phyloP scores from a whole-genome alignment of 1,140 invertebrate species.

The Drosophila sproati region DNA sequence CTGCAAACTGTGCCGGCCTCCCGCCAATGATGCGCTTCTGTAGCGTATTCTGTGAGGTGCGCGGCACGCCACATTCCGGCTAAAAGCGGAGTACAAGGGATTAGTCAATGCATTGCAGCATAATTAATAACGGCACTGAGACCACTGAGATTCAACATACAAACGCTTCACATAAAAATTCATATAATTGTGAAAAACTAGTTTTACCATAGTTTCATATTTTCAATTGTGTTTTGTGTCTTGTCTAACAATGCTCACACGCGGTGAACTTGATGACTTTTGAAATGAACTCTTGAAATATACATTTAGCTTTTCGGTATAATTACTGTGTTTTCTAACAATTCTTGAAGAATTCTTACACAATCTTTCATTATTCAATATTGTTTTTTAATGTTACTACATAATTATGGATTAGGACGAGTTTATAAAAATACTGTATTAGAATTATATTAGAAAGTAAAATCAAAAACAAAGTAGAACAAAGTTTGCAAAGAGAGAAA shows the following conservation, averaged over 20 bases:
- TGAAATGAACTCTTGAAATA: conserved; percentile 7
- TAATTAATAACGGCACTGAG: conserved; percentile 23
- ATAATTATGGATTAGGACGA: not conserved
- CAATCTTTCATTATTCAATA: conserved; percentile 2
- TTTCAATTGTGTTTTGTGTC: conserved; percentile 31
- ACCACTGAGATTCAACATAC: conserved; percentile 2
- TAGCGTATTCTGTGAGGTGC: conserved; percentile 85
- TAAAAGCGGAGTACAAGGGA: conserved; percentile 65
- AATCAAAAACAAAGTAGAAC: too few species aligned
- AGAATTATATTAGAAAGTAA: too few species aligned
- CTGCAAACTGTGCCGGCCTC: conserved; percentile 89
- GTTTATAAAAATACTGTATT: too few species aligned
- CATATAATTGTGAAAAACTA: conserved; percentile 21
- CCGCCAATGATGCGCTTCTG: conserved; percentile 92
- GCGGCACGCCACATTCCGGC: conserved; percentile 88
- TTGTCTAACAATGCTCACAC: conserved; percentile 30
- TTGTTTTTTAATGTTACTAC: not conserved
- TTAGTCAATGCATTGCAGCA: conserved; percentile 16
- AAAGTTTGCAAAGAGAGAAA: too few species aligned
- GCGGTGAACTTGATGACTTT: conserved; percentile 22
- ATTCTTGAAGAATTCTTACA: conserved; percentile 1
- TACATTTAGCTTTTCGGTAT: not conserved
- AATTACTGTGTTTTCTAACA: not conserved
- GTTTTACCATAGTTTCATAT: conserved; percentile 31
- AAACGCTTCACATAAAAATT: not conserved